Evolutionary conservation across 2,888 invertebrate species (phyloP).

Genomic region (Sinelater perroti): DNA sequence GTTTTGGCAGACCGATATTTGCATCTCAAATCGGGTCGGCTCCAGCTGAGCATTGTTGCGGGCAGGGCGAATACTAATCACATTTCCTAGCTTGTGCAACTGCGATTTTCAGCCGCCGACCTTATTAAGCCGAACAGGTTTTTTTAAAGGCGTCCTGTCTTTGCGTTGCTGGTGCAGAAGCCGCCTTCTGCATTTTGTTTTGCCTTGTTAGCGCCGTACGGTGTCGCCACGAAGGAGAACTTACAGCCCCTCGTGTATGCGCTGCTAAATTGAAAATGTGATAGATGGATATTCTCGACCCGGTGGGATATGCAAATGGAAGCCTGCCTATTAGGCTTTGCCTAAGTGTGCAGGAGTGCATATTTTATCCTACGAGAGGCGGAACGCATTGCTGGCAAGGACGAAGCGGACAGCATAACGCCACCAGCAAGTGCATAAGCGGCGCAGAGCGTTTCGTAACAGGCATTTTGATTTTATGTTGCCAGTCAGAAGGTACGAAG

Average conservation of each 20-base stretch:
- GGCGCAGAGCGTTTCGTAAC: conserved; percentile 11
- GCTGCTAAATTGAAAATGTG: not conserved
- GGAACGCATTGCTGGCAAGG: conserved; percentile 16
- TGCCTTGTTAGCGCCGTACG: too few species aligned
- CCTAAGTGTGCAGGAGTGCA: conserved; percentile 13
- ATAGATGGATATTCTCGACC: conserved; percentile 3
- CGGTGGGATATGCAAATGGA: not conserved
- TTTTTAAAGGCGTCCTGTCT: too few species aligned
- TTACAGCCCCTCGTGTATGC: not conserved
- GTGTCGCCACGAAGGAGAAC: too few species aligned
- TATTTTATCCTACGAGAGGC: conserved; percentile 18
- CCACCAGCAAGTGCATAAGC: conserved; percentile 11
- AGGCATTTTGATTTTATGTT: not conserved
- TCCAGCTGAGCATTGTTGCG: too few species aligned
- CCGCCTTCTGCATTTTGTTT: too few species aligned
- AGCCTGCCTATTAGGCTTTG: not conserved
- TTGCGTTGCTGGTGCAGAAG: too few species aligned
- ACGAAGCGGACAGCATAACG: conserved; percentile 5
- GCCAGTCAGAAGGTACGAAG: too few species aligned
- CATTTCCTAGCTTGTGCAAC: conserved; percentile 8
- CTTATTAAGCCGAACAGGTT: not conserved
- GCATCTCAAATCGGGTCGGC: not conserved
- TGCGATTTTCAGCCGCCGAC: not conserved
- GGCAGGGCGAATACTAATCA: not conserved
- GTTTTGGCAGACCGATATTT: not conserved